Evolutionary conservation across 2,797 vertebrate species (phyloP).

Genomic region (Sebastes dallii): DNA sequence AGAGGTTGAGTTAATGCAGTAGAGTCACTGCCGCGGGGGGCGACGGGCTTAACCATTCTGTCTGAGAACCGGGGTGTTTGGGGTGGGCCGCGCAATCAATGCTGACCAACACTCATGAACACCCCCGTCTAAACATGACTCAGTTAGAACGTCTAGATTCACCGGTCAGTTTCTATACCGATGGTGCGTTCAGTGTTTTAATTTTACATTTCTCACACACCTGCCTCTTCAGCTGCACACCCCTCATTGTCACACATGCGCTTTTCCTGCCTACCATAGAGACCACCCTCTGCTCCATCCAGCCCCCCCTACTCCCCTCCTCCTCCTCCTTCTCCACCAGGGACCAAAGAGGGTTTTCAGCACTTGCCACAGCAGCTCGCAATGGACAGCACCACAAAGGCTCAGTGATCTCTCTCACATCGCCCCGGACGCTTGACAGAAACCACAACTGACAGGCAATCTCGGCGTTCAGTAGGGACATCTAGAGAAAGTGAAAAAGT

Average conservation of each 20-base stretch:
- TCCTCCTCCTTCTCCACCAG: constrained; percentile 46
- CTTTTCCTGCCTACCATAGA: constrained; percentile 58
- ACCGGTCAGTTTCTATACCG: constrained; percentile 74
- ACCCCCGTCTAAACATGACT: constrained; percentile 80
- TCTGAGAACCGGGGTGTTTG: constrained; percentile 78
- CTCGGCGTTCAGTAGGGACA: constrained; percentile 61
- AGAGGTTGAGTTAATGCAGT: constrained; percentile 81
- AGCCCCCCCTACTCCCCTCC: constrained; percentile 19
- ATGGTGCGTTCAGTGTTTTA: constrained; percentile 61
- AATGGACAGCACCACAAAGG: constrained; percentile 91
- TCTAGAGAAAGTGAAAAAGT: constrained; percentile 39
- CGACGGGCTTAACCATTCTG: constrained; percentile 87
- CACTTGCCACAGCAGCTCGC: constrained; percentile 86
- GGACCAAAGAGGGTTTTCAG: constrained; percentile 80
- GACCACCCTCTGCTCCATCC: constrained; percentile 68
- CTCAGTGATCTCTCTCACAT: constrained; percentile 90
- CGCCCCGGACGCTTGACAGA: constrained; percentile 90
- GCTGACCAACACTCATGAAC: constrained; percentile 68
- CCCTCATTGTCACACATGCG: constrained; percentile 59
- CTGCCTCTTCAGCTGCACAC: constrained; percentile 67
- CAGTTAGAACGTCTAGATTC: constrained; percentile 72
- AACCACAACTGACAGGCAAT: constrained; percentile 93
- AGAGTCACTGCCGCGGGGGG: constrained; percentile 75
- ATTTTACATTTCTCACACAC: constrained; percentile 47
- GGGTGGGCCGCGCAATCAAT: constrained; percentile 61